These are phyloP conservation scores for Strigamia transsilvanica DNA, from an alignment of 2,888 invertebrate genomes.

Conservation along the genomic window DNA sequence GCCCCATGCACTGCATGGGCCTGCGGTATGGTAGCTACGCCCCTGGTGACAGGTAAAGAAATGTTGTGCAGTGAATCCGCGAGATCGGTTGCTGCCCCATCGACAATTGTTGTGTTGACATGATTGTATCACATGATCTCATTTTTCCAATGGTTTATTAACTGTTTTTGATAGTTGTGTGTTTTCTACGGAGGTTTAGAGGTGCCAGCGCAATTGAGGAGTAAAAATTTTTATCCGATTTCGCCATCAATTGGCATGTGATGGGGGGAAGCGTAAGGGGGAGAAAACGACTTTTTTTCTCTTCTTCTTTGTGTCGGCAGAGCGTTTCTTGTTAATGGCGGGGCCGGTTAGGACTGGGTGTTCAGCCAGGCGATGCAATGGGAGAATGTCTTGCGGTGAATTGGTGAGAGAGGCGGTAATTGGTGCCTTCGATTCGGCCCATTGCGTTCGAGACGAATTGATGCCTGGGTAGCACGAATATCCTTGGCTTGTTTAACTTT, in stretches of 20 bases:
- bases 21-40: too few relatives aligned
- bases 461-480: neutral
- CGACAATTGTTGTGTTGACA: too few relatives aligned
- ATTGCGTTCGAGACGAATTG: slow-evolving; percentile 23
- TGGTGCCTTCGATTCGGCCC: slow-evolving; percentile 20
- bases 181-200: too few relatives aligned
- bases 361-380: slow-evolving; percentile 23
- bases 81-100: too few relatives aligned
- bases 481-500: neutral
- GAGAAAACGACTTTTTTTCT: neutral
- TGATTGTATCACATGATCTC: too few relatives aligned
- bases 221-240: too few relatives aligned
- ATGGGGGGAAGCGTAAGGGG: neutral
- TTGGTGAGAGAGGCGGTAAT: slow-evolving; percentile 17
- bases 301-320: neutral
- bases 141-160: too few relatives aligned
- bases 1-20: too few relatives aligned
- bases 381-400: slow-evolving; percentile 34
- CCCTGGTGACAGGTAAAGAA: too few relatives aligned
- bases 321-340: slow-evolving; percentile 35
- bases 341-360: slow-evolving; percentile 11
- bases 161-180: too few relatives aligned
- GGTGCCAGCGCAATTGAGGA: too few relatives aligned
- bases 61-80: too few relatives aligned
- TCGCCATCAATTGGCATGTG: neutral